Base-by-base conservation (phyloP, 2,888 invertebrate species). In the Leptopilina syphax region DNA sequence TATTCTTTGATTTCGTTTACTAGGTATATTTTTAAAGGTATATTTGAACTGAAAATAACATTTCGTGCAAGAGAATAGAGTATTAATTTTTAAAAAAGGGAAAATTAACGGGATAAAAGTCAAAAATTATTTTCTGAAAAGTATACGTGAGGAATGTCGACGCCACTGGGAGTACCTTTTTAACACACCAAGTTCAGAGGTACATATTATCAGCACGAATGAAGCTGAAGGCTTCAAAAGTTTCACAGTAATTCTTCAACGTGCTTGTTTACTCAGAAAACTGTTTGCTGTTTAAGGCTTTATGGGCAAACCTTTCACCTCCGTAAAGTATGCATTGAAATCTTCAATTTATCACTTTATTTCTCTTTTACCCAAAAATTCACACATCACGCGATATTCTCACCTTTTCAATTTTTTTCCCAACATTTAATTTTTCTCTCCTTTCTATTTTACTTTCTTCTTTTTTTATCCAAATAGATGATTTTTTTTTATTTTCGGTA, bases 161-260 rank as follows among this genome's bases (percentile, higher is more conserved):
- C 70, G 70, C 70, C 70, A 70, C 24, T 70, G 70, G 70, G 27
- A 70, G 70, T 70, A 54, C 70, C 70, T 70, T 70, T 70, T 70
- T 70, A 70, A 70, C 70, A 70, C 50, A 54, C 54, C 50, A 24
- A 50, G 70, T 70, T 24, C 7, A 27, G 13, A 70, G 70, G 70
- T 70, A 70, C 70, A 70, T 70, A 70, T 70, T 70, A 70, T 70
- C 70, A 70, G 70, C 70, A 70, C 70, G 70, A 70, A 70, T 70
- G 70, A 54, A 70, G 50, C 54, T 70, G 70, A 70, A 70, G 70
- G 54, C 70, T 70, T 70, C 50, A 70, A 70, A 50, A 50, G 70
- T 50, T 70, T 70, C 70, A 54, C 54, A 70, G 70, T 70, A 70
- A 70, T 70, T 50, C 70, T 70, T 70, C 50, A 70, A 70, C 70